phyloP scores from a whole-genome alignment of 2,888 invertebrate species.

The Linyphia triangularis region DNA sequence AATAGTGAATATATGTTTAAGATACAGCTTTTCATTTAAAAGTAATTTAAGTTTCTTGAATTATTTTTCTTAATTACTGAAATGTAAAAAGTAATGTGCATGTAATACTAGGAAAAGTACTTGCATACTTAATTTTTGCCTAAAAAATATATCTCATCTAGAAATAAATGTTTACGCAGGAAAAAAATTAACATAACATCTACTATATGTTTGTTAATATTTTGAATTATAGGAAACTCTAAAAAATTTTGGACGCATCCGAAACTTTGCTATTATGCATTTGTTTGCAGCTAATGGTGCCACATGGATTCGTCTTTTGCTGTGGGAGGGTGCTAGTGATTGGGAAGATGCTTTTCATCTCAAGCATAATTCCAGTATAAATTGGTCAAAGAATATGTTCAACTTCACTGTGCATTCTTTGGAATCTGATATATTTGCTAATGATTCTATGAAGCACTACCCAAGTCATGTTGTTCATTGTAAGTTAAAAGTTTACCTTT shows the following conservation, averaged over 20 bases:
- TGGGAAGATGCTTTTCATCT: constrained; percentile 80
- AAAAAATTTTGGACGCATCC: constrained; percentile 61
- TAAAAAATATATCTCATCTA: no score
- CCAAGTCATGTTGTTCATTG: constrained; percentile 56
- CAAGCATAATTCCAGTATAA: constrained; percentile 48
- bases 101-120: no score
- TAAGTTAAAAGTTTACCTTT: constrained; percentile 9
- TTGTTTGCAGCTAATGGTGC: constrained; percentile 82
- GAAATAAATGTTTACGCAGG: no score
- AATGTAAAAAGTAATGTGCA: no score
- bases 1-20: no score
- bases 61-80: no score
- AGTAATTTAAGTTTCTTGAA: no score
- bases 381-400: constrained; percentile 38
- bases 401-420: constrained; percentile 68
- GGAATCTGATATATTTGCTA: constrained; percentile 45
- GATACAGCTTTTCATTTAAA: no score
- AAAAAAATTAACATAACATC: no score
- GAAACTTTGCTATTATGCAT: constrained; percentile 80
- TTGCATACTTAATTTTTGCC: no score
- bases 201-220: background rate
- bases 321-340: constrained; percentile 82
- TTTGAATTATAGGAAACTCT: constrained; percentile 78
- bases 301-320: constrained; percentile 82
- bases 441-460: constrained; percentile 12